A percentile compares a stretch with the other conserved stretches of the same genome.
These are phyloP conservation scores for Merops nubicus DNA, from an alignment of 2,113 vertebrate species.

Conservation along the genomic window DNA sequence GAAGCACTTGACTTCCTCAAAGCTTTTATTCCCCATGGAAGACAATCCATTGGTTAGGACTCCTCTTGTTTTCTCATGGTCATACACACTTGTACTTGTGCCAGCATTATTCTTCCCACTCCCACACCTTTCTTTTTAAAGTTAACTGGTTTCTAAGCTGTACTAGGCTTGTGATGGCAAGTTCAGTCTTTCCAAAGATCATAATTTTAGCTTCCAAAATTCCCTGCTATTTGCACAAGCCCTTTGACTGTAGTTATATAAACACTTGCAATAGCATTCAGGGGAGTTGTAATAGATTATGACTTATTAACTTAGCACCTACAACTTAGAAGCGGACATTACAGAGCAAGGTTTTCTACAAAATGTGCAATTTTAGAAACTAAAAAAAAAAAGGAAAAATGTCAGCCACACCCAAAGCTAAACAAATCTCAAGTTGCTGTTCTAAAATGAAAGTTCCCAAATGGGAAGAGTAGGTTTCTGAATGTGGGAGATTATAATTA, in stretches of 20 bases:
- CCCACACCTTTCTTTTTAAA: neutral
- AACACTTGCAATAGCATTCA: neutral
- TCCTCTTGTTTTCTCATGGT: neutral
- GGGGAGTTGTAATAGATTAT: neutral
- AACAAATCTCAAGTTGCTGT: constrained; percentile 5
- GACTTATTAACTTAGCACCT: neutral
- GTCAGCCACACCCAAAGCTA: constrained; percentile 44
- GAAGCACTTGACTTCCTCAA: neutral
- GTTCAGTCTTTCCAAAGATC: neutral
- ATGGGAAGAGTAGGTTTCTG: neutral
- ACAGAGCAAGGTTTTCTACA: constrained; percentile 15
- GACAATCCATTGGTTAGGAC: neutral
- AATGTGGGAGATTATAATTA: neutral
- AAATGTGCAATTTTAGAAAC: neutral
- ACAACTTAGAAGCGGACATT: constrained; percentile 11
- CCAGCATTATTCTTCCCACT: neutral
- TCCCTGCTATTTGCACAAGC: neutral
- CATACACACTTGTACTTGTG: neutral
- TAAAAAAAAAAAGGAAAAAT: neutral
- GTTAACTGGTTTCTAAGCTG: neutral
- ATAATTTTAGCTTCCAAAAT: neutral
- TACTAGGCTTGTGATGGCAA: neutral
- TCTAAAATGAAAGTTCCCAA: constrained; percentile 40
- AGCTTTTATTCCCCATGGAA: neutral
- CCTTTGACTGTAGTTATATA: neutral